Evolutionary conservation across 2,113 vertebrate genomes (phyloP).

Genomic region (Puntigrus tetrazona): DNA sequence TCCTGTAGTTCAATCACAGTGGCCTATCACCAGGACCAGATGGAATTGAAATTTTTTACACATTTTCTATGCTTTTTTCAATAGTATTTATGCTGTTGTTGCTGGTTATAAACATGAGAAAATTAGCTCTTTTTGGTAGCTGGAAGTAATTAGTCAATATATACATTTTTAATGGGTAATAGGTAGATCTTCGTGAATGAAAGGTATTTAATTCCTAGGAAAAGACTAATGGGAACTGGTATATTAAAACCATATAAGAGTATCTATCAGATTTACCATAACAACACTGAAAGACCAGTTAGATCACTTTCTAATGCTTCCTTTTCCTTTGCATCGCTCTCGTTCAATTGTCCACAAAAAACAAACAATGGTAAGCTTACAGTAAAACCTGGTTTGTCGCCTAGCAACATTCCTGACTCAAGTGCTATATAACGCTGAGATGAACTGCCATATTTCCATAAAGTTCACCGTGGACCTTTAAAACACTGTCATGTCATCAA

Average conservation of each 20-base stretch:
- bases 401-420: slow-evolving; percentile 15
- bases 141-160: not conserved
- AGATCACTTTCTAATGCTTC: not conserved
- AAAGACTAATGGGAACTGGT: not conserved
- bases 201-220: not conserved
- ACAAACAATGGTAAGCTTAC: not conserved
- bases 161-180: not conserved
- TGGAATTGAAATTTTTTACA: not conserved
- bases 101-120: not conserved
- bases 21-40: slow-evolving; percentile 11
- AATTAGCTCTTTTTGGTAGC: not conserved
- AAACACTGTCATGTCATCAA: not conserved
- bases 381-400: not conserved
- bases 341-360: not conserved
- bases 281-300: not conserved
- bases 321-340: too few species aligned
- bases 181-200: not conserved
- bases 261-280: not conserved
- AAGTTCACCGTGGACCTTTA: not conserved
- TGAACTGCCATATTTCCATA: not conserved
- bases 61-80: not conserved
- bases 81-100: not conserved
- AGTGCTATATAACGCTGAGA: not conserved
- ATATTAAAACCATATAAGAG: not conserved
- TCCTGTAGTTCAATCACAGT: not conserved